Percentiles rank a stretch among this genome's conserved stretches.
Evolutionary conservation across 2,888 invertebrate species (phyloP).

Genomic region (Altica lythri): DNA sequence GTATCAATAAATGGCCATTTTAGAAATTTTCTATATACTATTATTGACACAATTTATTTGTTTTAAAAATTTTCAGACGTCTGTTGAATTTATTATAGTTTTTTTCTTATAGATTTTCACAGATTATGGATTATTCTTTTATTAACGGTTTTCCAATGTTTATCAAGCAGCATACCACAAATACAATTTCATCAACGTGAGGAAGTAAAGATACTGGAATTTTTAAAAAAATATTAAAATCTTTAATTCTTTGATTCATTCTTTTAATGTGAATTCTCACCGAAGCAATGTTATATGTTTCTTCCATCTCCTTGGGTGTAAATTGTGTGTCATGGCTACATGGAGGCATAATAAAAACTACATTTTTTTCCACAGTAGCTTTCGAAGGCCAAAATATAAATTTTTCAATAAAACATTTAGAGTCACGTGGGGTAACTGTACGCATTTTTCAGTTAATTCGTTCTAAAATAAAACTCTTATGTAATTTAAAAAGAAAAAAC

Average conservation of each 20-base stretch:
- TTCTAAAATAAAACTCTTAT: no score
- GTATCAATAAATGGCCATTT: no score
- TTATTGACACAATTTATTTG: no score
- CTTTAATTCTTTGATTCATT: conserved; percentile 8
- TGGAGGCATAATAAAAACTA: conserved; percentile 6
- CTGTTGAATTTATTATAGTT: no score
- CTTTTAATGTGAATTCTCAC: conserved; percentile 4
- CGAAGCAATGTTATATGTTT: conserved; percentile 1
- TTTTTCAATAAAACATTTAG: conserved; percentile 17
- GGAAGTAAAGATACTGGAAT: conserved; percentile 6
- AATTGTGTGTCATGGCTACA: background rate
- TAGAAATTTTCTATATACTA: no score
- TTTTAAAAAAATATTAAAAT: conserved; percentile 9
- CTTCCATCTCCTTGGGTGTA: conserved; percentile 4
- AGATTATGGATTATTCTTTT: no score
- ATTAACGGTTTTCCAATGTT: no score
- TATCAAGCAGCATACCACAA: background rate
- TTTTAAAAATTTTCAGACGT: no score
- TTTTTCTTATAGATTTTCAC: no score
- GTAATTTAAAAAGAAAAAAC: no score
- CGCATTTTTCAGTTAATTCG: no score
- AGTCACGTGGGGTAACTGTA: no score
- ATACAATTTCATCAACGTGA: background rate
- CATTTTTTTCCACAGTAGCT: conserved; percentile 6
- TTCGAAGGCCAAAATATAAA: conserved; percentile 25